phyloP scores from a whole-genome alignment of 2,888 invertebrate species.

The Drosophila stalkeri region DNA sequence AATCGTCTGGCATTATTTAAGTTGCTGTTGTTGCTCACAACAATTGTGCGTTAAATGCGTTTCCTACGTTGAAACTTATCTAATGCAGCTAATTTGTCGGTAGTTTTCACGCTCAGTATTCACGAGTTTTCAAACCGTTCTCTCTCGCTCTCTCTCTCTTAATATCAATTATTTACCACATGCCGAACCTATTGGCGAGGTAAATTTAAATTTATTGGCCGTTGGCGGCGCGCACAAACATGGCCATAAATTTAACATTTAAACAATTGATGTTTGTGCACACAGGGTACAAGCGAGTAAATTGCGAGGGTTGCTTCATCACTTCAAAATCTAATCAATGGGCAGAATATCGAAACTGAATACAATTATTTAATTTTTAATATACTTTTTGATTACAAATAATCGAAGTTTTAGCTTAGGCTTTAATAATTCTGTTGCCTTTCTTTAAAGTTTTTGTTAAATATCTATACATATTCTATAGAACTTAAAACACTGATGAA shows the following conservation, averaged over 20 bases:
- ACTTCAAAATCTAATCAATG: neutral
- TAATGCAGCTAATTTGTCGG: conserved; percentile 64
- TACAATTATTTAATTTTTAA: too few relatives aligned
- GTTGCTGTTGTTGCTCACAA: conserved; percentile 35
- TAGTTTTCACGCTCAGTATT: conserved; percentile 52
- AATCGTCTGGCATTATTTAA: conserved; percentile 59
- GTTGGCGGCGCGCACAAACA: conserved; percentile 64
- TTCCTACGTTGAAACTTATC: conserved; percentile 48
- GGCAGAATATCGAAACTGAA: neutral
- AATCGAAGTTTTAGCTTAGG: too few relatives aligned
- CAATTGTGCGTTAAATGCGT: conserved; percentile 62
- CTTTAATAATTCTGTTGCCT: too few relatives aligned
- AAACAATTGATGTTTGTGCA: conserved; percentile 64
- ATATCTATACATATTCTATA: too few relatives aligned
- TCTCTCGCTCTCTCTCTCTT: neutral
- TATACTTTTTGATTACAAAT: too few relatives aligned
- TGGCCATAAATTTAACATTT: conserved; percentile 65
- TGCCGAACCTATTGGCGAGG: conserved; percentile 12
- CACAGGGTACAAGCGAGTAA: neutral
- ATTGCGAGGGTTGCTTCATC: neutral
- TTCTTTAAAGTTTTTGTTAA: too few relatives aligned
- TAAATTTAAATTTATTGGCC: conserved; percentile 73
- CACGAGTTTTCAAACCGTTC: conserved; percentile 5
- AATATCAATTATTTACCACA: conserved; percentile 57
- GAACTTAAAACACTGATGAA: too few relatives aligned